Conservation (phyloP, 2,797 vertebrate genomes). For the Peromyscus nudipes region DNA sequence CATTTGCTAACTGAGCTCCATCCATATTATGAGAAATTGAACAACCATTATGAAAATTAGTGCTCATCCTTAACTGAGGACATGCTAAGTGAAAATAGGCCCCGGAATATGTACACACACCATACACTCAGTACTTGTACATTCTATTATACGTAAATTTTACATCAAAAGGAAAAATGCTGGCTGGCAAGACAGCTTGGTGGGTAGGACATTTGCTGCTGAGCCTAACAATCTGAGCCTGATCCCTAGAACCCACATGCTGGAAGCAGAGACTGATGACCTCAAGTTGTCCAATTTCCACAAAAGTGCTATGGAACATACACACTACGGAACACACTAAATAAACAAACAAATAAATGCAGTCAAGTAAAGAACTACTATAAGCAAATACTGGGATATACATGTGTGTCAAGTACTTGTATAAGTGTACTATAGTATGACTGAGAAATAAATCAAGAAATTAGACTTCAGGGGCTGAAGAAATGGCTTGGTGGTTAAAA, state of each 20-base stretch:
- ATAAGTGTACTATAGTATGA: neutral
- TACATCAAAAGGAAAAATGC: neutral
- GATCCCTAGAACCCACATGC: neutral
- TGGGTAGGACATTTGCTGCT: neutral
- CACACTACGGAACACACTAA: neutral
- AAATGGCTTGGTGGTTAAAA: neutral
- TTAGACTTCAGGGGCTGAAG: neutral
- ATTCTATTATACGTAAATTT: neutral
- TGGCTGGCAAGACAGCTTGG: neutral
- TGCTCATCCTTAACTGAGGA: slow-evolving; percentile 34
- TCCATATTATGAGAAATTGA: neutral
- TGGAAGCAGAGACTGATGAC: neutral
- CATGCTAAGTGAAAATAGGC: slow-evolving; percentile 28
- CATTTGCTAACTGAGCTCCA: neutral
- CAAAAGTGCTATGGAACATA: neutral
- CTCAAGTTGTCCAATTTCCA: neutral
- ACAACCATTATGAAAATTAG: slow-evolving; percentile 22
- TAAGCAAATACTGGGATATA: neutral
- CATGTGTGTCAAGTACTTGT: neutral
- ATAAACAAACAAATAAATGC: neutral
- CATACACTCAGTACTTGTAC: neutral
- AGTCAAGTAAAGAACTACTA: neutral
- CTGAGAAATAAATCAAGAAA: neutral
- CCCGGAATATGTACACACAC: neutral
- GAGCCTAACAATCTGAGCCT: neutral